Evolutionary conservation across 2,797 vertebrate genomes (phyloP), one percentile per base, ranked within the genome.

Genomic region (Alfaro cultratus): DNA sequence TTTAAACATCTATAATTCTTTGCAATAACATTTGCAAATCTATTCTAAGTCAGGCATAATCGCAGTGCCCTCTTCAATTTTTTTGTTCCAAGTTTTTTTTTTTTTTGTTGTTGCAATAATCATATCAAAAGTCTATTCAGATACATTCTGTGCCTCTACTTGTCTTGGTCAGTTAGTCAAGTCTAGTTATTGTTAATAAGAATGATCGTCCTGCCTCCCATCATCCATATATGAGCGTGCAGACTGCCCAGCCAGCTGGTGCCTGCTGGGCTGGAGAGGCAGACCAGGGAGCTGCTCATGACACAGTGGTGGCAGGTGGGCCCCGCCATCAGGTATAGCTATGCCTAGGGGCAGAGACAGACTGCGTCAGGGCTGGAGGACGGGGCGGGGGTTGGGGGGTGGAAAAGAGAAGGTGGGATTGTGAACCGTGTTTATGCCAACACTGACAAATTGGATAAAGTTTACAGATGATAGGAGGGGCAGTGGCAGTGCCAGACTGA

Each of bases 161-260:
- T 79, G 80, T 77, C 83, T 71, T 51, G 79, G 79, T 82, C 79
- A 55, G 68, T 85, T 60, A 77, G 83, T 83, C 84, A 29, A 72
- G 51, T 72, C 74, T 85, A 87, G 76, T 77, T 80, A 79, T 81
- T 91, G 80, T 85, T 85, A 81, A 62, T 80, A 62, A 83, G 87
- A 91, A 31, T 78, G 77, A 88, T 89, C 74, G 78, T 85, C 81
- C 81, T 74, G 80, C 70, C 78, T 77, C 84, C 85, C 73, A 72
- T 77, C 85, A 90, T 92, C 89, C 81, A 82, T 91, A 90, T 85
- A 87, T 88, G 93, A 92, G 85, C 80, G 80, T 34, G 82, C 87
- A 86, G 86, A 73, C 90, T 91, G 93, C 85, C 80, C 70, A 64
- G 82, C 92, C 94, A 95, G 93, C 91, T 93, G 93, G 91, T 91